Percentiles rank a stretch among this genome's conserved stretches.
phyloP scores from a whole-genome alignment of 2,113 vertebrate species.

The Charadrius vociferus region DNA sequence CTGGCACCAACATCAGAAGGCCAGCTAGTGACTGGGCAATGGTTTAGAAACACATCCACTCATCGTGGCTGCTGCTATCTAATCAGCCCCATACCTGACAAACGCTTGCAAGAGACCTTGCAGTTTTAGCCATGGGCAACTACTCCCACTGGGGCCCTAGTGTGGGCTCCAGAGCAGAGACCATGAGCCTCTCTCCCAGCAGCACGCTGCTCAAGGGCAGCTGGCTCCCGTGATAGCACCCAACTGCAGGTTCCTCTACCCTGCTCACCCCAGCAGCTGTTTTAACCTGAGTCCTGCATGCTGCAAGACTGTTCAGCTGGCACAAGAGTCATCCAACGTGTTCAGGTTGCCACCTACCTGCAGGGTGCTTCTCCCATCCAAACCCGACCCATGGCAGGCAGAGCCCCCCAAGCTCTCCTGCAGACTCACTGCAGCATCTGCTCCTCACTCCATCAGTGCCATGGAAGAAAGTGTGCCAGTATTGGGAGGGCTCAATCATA shows the following conservation, averaged over 20 bases:
- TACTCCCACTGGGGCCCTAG: background rate
- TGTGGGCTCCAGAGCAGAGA: background rate
- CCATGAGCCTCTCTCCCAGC: background rate
- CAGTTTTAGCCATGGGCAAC: background rate
- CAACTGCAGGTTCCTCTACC: background rate
- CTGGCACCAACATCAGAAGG: background rate
- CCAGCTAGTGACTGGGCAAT: background rate
- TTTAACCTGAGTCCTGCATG: background rate
- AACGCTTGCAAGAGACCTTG: accelerated
- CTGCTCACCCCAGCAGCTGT: background rate
- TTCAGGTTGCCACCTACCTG: constrained; percentile 34
- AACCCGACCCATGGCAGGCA: background rate
- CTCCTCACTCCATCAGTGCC: background rate
- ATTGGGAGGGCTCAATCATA: background rate
- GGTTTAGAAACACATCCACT: background rate
- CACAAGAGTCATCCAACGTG: background rate
- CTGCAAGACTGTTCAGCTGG: background rate
- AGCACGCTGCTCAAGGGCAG: background rate
- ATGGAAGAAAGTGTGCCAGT: background rate
- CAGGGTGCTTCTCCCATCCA: background rate
- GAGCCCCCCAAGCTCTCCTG: background rate
- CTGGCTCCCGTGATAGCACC: accelerated
- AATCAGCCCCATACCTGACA: background rate
- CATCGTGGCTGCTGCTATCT: accelerated
- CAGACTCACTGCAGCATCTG: background rate